Base-by-base conservation (phyloP, 2,113 vertebrate species). In the Sander vitreus region DNA sequence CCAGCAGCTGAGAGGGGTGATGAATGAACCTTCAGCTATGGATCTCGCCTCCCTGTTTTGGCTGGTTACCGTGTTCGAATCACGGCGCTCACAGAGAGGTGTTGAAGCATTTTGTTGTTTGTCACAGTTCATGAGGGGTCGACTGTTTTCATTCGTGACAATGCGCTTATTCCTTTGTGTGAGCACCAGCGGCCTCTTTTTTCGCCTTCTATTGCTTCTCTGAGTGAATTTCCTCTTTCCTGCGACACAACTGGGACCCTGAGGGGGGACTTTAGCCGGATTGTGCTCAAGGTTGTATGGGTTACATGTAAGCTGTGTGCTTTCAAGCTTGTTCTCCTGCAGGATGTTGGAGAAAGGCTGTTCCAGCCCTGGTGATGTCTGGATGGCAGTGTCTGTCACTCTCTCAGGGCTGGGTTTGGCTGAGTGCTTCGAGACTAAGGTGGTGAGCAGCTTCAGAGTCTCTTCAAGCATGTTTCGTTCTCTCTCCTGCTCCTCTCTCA, bases 401-500 rank as follows among this genome's bases (percentile, higher is more conserved):
- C 18, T 71, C 27, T 66, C 76, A 39, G 85, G 10, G 16, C 48
- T 54, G 13, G 45, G 43, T 84, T 83, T 86, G 57, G 67, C 27
- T 48, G 73, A 86, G 45, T 85, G 68, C 33, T 90, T 68, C 11
- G 90, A 85, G 48, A 88, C 84, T 14, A 94, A 88, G 27, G 78
- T 68, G n/a, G 27, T 76, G 57, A 95, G 92, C 71, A 93, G 84
- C 59, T 92, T 91, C 63, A 94, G 66, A 47, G 89, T 89, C 82
- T 95, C 87, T 78, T 89, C 88, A 9, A 95, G 78, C 85, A 92
- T 83, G 59, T 80, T 80, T 69, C 78, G 80, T 19, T 93, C 90
- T 83, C 78, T 91, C 62, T 81, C 67, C n/a, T 93, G 93, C 55
- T 93, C 93, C 39, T 83, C 76, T 92, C 76, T 92, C 14, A 95